Evolutionary conservation across 2,797 vertebrate species (phyloP).

Genomic region (Anguilla pacifica): DNA sequence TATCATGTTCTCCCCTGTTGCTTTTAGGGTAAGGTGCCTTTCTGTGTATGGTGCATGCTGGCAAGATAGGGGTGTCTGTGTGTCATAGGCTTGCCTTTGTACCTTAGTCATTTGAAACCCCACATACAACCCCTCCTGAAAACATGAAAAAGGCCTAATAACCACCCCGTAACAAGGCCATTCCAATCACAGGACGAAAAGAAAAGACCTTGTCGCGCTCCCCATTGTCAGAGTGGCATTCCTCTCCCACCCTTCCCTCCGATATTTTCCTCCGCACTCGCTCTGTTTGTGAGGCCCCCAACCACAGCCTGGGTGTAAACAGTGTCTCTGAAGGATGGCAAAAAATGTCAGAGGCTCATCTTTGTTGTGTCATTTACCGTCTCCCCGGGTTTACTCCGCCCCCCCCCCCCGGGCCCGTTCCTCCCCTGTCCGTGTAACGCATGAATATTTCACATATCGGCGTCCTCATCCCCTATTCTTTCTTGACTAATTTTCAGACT

Average conservation of each 20-base stretch:
- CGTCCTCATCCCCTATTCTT: slow-evolving; percentile 88
- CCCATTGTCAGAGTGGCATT: slow-evolving; percentile 67
- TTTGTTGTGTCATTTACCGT: slow-evolving; percentile 99
- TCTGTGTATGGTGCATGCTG: not conserved
- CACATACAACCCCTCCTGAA: not conserved
- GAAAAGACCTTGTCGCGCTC: not conserved
- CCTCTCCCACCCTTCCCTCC: slow-evolving; percentile 59
- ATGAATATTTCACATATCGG: slow-evolving; percentile 99
- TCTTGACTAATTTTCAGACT: slow-evolving; percentile 98
- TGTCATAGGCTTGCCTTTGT: not conserved
- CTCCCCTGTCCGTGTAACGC: slow-evolving; percentile 62
- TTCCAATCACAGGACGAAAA: slow-evolving; percentile 7
- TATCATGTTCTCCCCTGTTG: not conserved
- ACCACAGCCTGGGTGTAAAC: slow-evolving; percentile 91
- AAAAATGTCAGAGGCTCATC: slow-evolving; percentile 92
- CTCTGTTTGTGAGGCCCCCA: slow-evolving; percentile 71
- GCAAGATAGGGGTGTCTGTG: not conserved
- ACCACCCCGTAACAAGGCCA: not conserved
- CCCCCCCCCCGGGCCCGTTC: slow-evolving; percentile 49
- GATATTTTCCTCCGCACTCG: slow-evolving; percentile 62
- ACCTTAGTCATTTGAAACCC: not conserved
- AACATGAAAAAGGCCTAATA: slow-evolving; percentile 4
- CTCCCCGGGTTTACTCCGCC: slow-evolving; percentile 59
- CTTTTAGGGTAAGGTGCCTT: not conserved
- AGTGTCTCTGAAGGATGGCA: slow-evolving; percentile 89